phyloP scores from a whole-genome alignment of 2,888 invertebrate genomes.

The Siphonodentalium dalli region DNA sequence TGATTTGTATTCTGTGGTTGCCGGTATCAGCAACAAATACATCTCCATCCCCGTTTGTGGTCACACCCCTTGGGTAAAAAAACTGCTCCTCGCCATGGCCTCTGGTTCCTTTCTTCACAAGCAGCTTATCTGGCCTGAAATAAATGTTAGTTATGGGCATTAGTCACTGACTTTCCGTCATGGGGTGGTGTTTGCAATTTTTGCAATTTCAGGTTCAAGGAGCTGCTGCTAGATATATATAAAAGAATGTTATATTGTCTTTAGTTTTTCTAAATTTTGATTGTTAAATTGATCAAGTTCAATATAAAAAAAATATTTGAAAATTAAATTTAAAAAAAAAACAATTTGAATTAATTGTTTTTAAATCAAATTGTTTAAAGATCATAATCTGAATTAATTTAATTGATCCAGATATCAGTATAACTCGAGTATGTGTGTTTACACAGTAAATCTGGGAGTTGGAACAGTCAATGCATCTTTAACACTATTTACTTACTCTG shows the following conservation, averaged over 20 bases:
- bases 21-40: conserved; percentile 55
- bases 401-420: too few relatives aligned
- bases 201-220: neutral
- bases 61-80: conserved; percentile 52
- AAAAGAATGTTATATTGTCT: neutral
- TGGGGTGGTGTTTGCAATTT: neutral
- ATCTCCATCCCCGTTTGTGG: conserved; percentile 42
- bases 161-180: neutral
- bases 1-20: conserved; percentile 56
- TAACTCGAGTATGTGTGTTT: too few relatives aligned
- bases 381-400: too few relatives aligned
- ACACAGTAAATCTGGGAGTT: neutral
- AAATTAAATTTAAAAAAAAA: too few relatives aligned
- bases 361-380: too few relatives aligned
- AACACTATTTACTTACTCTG: conserved; percentile 28
- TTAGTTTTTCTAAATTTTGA: neutral
- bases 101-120: conserved; percentile 43
- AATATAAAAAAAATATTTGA: too few relatives aligned
- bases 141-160: neutral
- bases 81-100: conserved; percentile 51
- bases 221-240: neutral
- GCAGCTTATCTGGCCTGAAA: conserved; percentile 55
- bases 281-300: too few relatives aligned
- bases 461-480: too few relatives aligned
- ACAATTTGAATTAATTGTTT: too few relatives aligned